Base-by-base conservation (phyloP, 1,140 invertebrate species). In the Melipona quadrifasciata region DNA sequence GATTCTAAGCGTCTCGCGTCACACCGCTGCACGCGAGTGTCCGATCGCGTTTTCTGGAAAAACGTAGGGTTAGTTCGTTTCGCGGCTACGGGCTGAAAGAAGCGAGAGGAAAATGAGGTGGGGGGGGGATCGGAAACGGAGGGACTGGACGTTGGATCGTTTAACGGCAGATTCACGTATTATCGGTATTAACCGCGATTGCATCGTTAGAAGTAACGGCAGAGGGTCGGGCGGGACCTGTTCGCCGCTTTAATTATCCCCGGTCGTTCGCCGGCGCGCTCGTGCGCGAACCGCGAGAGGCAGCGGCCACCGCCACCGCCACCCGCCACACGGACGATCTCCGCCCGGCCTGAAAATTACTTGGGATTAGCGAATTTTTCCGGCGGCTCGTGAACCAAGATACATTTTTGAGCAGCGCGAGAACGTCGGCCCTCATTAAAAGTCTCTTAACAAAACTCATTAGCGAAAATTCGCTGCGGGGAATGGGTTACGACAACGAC, bases 371-470 rank as follows among this genome's bases (percentile, higher is more conserved):
- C 82, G 73, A 79, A 79, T 79, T 84, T 84, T 84, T 84, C 76
- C 82, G 75, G 39, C 65, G 74, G 82, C 53, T 68, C 74, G 81
- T 67, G 47, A 78, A 68, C 47, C 73, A 68, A 61, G 75, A 88
- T 85, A 80, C 72, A 78, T 83, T 72, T 72, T 85, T 86, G 77
- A 84, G 34, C 61, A 55, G 17, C 77, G 77, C n/a, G 51, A 65
- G 68, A 67, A 84, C 82, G 76, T 84, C 82, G 82, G 82, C 34
- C 77, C 83, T 84, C 83, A 80, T 84, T 80, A 80, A 84, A 84
- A 84, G 83, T 84, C 83, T 68, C 77, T 80, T 80, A 80, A 84
- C 83, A 84, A 84, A 84, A 84, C 83, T 84, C 77, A 84, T 84
- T 84, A 80, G 83, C 77, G 83, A 84, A 61, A 84, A 80, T 84